These are phyloP conservation scores for Salvelinus alpinus DNA, from an alignment of 2,113 vertebrate species.

Conservation along the genomic window DNA sequence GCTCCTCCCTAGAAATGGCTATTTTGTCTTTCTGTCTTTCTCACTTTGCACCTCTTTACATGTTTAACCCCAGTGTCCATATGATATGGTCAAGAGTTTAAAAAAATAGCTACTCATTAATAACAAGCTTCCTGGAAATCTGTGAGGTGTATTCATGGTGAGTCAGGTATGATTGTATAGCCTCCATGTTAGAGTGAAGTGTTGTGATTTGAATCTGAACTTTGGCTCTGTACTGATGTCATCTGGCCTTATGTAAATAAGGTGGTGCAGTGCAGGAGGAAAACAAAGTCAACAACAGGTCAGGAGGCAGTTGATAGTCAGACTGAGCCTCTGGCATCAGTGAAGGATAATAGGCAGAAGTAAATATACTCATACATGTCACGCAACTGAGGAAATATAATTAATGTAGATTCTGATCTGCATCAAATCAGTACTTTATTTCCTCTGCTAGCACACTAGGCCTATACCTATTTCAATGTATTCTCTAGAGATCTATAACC, in stretches of 20 bases:
- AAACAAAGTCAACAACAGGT: constrained; percentile 34
- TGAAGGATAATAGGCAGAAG: not conserved
- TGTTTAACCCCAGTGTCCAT: too few species aligned
- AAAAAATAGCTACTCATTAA: too few species aligned
- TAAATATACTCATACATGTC: constrained; percentile 1
- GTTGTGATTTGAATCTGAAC: constrained; percentile 55
- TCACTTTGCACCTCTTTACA: not conserved
- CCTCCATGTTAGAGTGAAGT: constrained; percentile 11
- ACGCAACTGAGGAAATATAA: not conserved
- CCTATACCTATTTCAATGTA: too few species aligned
- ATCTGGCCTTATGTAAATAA: constrained; percentile 36
- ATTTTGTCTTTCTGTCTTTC: not conserved
- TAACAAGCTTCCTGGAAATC: not conserved
- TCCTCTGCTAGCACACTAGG: too few species aligned
- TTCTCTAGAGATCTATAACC: too few species aligned
- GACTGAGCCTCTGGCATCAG: constrained; percentile 5
- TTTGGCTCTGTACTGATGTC: constrained; percentile 31
- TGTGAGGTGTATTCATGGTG: not conserved
- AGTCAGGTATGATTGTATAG: not conserved
- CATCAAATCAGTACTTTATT: too few species aligned
- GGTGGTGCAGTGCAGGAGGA: constrained; percentile 16
- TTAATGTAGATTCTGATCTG: not conserved
- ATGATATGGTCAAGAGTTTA: too few species aligned
- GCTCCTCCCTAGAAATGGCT: not conserved
- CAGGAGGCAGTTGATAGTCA: constrained; percentile 8